Base-by-base conservation (phyloP, 2,888 invertebrate species). In the Subacronicta megacephala region DNA sequence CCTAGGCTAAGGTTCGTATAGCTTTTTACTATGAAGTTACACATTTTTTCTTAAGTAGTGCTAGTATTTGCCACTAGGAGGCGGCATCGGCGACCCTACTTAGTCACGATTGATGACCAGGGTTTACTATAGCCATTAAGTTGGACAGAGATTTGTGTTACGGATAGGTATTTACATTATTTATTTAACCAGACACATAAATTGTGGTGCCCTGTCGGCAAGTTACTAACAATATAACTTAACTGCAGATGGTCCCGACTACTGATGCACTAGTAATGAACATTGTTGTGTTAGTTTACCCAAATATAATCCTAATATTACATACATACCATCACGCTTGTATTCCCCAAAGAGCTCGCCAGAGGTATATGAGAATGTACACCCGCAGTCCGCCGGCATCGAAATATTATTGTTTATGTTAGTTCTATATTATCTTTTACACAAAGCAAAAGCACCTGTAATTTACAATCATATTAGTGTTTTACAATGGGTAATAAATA, bases 81-180 rank as follows among this genome's bases (percentile, higher is more conserved):
- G 54, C 72, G 51, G 41, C 46, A 62, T 49, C 12, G 0, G 17
- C 37, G 26, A 33, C 20, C 40, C 26, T 38, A 47, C 50, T 42
- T 40, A 37, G 43, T 26, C 46, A 56, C 47, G 60, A 74, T 65
- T 75, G 61, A 68, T 73, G 38, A 26, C 29, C 41, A 50, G 40
- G 72, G 62, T 71, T 71, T 60, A 47, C 54, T 10, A 35, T 49
- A 37, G 49, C 60, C 52, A 73, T 74, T 62, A 60, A 33, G 35
- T 54, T 51, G 17, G 75, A 60, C 62, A 58, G 68, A 58, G 65
- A 74, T 62, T 71, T 65, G 62, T 62, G 55, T 40, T 56, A 51
- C 47, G 53, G 61, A 62, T 62, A 26, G 26, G 26, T 26, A 65
- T 61, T 61, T 64, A 61, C 55, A 66, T 71, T 64, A 59, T 67